phyloP scores from a whole-genome alignment of 2,888 invertebrate species.

The Molanna angustata region DNA sequence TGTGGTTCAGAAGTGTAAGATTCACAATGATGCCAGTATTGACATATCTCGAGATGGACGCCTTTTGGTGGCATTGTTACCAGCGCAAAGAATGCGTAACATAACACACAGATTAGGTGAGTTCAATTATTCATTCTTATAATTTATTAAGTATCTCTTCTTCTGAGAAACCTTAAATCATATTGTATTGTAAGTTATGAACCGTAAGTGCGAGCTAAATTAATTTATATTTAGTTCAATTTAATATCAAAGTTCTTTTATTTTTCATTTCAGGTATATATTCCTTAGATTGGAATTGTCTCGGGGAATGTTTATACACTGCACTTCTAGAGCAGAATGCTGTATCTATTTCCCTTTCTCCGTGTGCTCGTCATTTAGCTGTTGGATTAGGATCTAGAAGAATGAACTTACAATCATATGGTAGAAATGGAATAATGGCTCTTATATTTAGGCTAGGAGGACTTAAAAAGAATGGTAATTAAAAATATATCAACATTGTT shows the following conservation, averaged over 20 bases:
- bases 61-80: slow-evolving; percentile 71
- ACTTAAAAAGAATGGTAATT: slow-evolving; percentile 22
- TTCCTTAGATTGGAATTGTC: slow-evolving; percentile 70
- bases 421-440: slow-evolving; percentile 51
- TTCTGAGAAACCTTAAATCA: not conserved
- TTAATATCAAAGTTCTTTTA: too few species aligned
- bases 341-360: slow-evolving; percentile 83
- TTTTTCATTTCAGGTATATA: slow-evolving; percentile 62
- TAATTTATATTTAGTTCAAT: too few species aligned
- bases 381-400: slow-evolving; percentile 75
- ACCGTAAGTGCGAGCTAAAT: too few species aligned
- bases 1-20: slow-evolving; percentile 76
- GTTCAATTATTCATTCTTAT: too few species aligned
- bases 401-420: slow-evolving; percentile 55
- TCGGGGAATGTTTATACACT: slow-evolving; percentile 78
- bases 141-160: not conserved
- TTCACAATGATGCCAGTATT: slow-evolving; percentile 85
- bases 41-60: slow-evolving; percentile 79
- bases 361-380: slow-evolving; percentile 72
- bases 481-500: not conserved
- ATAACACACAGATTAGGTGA: slow-evolving; percentile 71
- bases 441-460: slow-evolving; percentile 40
- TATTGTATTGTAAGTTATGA: too few species aligned
- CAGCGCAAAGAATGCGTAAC: slow-evolving; percentile 65
- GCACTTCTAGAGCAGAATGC: slow-evolving; percentile 75